Conservation (phyloP, 2,113 vertebrate species). For the Bombycilla garrulus region DNA sequence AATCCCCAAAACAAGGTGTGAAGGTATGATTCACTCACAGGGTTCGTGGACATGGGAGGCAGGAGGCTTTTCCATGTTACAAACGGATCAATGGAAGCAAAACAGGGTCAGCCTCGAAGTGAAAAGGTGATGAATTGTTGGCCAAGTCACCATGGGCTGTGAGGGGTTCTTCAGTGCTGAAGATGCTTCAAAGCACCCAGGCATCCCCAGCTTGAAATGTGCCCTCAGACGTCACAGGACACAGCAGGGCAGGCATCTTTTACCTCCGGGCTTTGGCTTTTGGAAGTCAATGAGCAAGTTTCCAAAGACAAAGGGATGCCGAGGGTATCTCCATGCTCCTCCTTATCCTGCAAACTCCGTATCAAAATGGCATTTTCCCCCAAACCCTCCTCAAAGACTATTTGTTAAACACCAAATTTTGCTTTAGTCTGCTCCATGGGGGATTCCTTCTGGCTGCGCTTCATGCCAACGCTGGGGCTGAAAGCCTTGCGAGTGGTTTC, state of each 20-base stretch:
- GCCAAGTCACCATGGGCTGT: not conserved
- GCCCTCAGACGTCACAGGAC: fast-evolving
- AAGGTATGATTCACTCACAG: fast-evolving
- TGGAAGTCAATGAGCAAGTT: not conserved
- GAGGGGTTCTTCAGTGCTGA: not conserved
- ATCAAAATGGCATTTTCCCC: not conserved
- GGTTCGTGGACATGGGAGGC: fast-evolving
- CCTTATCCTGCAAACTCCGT: not conserved
- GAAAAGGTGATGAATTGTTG: not conserved
- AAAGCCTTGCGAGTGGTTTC: not conserved
- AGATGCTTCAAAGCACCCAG: not conserved
- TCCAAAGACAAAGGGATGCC: not conserved
- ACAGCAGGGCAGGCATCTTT: fast-evolving
- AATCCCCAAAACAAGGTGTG: not conserved
- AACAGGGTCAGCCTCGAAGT: not conserved
- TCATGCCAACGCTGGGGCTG: fast-evolving
- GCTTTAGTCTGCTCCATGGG: not conserved
- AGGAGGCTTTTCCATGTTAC: not conserved
- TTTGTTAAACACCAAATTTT: not conserved
- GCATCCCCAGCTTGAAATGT: fast-evolving
- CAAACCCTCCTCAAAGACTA: not conserved
- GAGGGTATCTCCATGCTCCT: not conserved
- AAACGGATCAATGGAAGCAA: fast-evolving
- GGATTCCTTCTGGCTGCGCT: not conserved
- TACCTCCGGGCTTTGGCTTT: not conserved